Evolutionary conservation across 1,140 invertebrate species (phyloP), one percentile per base, ranked within the genome.

Genomic region (Anadara kagoshimensis): DNA sequence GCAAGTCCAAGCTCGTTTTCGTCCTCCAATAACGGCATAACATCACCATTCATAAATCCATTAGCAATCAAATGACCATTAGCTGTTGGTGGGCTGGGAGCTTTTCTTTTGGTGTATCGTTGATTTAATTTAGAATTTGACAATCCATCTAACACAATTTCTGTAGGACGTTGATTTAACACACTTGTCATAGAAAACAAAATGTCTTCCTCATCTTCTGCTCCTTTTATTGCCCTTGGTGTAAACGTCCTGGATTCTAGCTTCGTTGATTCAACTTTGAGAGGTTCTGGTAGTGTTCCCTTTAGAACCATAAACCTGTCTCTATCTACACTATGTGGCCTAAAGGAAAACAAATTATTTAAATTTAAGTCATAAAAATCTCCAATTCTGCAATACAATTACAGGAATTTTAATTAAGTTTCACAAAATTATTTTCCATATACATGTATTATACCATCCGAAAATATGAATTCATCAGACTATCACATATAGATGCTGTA

Each of bases 291-390:
- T 54, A 87, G 73, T n/a, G 59, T 75, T 14, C 82, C 77, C 12
- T 63, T 36, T 43, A 85, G 54, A 36, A 77, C 44, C 75, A 88
- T 76, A 16, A 78, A 74, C 62, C 89, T 86, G 43, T 88, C 82
- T 16, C 76, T 65, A 49, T 90, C 89, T 44, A 86, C 83, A 70
- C 87, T 86, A 69, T 90, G 90, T 61, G 87, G 86, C 10, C 88
- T 88, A 36, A 36, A 36, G 29, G 59, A 11, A 84, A 69, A 11
- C 58, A 58, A 66, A 75, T 72, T 63, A 69, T 61, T 69, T 51
- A 14, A 69, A 16, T 24, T 18, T 29, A 11, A 18, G 7, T 24
- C 29, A 43, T 14, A 12, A 51, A 43, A 51, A 22, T 4, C 20
- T 22, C 16, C 10, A 51, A 51, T 36, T 36, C 29, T 3, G 2